Percentiles rank a stretch among this genome's conserved stretches.
These are phyloP conservation scores for Teleogryllus occipitalis DNA, from an alignment of 1,140 invertebrate genomes.

Conservation along the genomic window DNA sequence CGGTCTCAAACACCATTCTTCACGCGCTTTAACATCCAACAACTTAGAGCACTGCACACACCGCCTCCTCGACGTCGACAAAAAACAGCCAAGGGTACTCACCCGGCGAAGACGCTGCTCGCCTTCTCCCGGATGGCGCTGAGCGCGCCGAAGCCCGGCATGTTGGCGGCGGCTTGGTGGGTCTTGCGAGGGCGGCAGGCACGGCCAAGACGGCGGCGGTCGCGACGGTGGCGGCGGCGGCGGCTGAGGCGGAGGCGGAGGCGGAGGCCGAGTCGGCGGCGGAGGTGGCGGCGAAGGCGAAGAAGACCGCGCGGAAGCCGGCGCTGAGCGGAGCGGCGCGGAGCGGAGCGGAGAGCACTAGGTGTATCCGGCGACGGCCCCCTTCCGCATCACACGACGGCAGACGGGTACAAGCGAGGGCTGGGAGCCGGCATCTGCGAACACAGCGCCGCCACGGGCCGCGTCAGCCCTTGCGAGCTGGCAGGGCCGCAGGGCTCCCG, in stretches of 20 bases:
- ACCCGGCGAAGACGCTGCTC: constrained; percentile 18
- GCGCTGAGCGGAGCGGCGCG: no score
- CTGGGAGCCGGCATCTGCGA: background rate
- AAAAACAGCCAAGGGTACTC: background rate
- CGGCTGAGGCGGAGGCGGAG: background rate
- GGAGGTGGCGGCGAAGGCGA: background rate
- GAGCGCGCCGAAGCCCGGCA: constrained; percentile 18
- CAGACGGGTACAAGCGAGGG: background rate
- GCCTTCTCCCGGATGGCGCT: constrained; percentile 11
- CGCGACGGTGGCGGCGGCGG: no score
- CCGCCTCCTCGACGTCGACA: background rate
- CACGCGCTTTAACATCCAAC: no score
- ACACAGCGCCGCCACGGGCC: background rate
- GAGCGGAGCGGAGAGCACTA: background rate
- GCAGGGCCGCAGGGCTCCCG: no score
- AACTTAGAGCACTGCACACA: no score
- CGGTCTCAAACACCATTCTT: no score
- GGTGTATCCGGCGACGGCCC: no score
- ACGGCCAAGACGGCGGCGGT: no score
- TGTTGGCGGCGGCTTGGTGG: background rate
- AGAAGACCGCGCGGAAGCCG: background rate
- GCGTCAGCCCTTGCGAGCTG: no score
- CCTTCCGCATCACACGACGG: background rate
- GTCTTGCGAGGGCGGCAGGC: no score
- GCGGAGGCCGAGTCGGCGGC: background rate